Conservation (phyloP, 2,113 vertebrate species). For the Cyrtonyx montezumae region DNA sequence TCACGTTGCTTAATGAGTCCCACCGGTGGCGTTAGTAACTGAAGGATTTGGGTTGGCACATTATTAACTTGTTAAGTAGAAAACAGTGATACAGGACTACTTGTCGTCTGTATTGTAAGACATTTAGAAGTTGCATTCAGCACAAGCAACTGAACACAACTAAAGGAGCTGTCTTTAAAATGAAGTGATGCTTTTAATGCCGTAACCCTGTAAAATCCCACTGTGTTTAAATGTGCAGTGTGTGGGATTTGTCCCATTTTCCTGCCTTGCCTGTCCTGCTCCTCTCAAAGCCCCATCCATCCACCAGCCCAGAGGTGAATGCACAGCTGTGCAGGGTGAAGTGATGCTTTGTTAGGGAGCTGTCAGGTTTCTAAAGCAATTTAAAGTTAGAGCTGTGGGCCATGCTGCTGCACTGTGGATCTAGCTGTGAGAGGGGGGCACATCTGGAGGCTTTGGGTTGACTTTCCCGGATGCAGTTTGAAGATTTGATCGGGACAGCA, state of each 20-base stretch:
- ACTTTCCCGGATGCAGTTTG: neutral
- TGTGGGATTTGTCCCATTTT: neutral
- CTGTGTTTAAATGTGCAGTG: rapidly evolving
- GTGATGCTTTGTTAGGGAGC: neutral
- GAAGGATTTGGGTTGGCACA: slow-evolving; percentile 70
- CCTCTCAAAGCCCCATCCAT: neutral
- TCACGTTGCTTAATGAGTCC: slow-evolving; percentile 73
- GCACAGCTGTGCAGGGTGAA: neutral
- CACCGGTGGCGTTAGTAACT: slow-evolving; percentile 67
- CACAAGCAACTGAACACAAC: slow-evolving; percentile 34
- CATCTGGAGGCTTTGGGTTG: neutral
- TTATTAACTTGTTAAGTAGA: slow-evolving; percentile 77
- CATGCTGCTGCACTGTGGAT: neutral
- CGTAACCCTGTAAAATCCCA: neutral
- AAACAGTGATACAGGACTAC: slow-evolving; percentile 68
- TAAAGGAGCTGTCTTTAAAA: slow-evolving; percentile 12
- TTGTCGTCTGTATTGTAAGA: slow-evolving; percentile 58
- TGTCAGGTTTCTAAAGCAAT: neutral
- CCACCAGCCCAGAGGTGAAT: neutral
- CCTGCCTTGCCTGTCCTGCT: neutral
- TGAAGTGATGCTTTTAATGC: neutral
- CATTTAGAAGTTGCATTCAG: slow-evolving; percentile 63
- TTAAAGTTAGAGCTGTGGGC: neutral
- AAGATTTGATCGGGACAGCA: neutral
- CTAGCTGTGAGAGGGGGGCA: neutral